phyloP scores from a whole-genome alignment of 2,888 invertebrate genomes.

The Oxycera nigricornis region DNA sequence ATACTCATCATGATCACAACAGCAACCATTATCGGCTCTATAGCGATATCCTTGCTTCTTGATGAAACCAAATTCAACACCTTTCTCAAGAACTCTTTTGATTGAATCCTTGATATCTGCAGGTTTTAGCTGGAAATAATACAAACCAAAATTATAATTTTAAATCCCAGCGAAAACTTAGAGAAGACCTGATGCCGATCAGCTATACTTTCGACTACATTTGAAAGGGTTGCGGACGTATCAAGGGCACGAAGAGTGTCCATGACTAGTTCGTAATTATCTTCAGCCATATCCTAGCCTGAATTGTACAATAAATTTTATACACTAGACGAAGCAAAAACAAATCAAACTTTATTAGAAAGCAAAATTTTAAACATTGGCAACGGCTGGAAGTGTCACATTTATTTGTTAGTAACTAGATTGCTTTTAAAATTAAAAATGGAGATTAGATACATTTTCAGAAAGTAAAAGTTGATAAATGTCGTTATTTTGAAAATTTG shows the following conservation, averaged over 20 bases:
- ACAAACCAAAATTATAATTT: not conserved
- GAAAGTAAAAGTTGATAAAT: too few species aligned
- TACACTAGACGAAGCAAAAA: too few species aligned
- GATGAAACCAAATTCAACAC: constrained; percentile 3
- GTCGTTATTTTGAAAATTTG: too few species aligned
- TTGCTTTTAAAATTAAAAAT: too few species aligned
- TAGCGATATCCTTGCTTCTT: not conserved
- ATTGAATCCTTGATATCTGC: not conserved
- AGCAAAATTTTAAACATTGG: too few species aligned
- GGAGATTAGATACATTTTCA: too few species aligned
- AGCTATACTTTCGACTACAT: not conserved
- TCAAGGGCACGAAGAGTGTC: not conserved
- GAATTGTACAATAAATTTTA: too few species aligned
- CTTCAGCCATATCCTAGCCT: too few species aligned
- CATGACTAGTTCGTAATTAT: not conserved
- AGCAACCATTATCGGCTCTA: not conserved
- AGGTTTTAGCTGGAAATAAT: not conserved
- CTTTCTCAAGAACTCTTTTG: not conserved
- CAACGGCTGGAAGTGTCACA: too few species aligned
- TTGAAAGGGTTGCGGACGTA: not conserved
- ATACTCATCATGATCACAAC: not conserved
- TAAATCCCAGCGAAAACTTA: not conserved
- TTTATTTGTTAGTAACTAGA: too few species aligned
- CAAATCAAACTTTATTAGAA: too few species aligned
- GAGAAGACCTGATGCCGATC: not conserved